Base-by-base conservation (phyloP, 2,888 invertebrate species). In the Oligia strigilis region DNA sequence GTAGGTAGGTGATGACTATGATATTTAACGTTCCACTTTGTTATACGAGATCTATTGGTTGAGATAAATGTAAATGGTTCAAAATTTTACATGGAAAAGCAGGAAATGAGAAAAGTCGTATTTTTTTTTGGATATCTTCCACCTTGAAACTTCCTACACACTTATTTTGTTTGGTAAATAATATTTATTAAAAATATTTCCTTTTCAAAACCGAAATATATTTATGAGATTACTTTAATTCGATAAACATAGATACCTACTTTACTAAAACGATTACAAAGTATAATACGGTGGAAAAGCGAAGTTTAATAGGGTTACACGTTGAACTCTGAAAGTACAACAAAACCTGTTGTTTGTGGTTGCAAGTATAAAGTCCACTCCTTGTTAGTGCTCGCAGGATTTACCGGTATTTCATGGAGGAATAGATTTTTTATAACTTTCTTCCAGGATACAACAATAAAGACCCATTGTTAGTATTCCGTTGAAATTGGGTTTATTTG, bases 21-120 rank as follows among this genome's bases (percentile, higher is more conserved):
- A 83, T 89, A 87, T 87, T 83, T 84, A 83, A 82, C 75, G 72
- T 89, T 75, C 80, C 81, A 86, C 84, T 88, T 88, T 89, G 89
- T 84, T 87, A 83, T 79, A 70, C 66, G 77, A 83, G 69, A 77
- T 83, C 77, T 78, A 81, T 84, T 78, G 73, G 81, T 77, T 65
- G 29, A 69, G 40, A 78, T 72, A 55, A 83, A 76, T 79, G 80
- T 72, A 19, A 78, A 69, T 69, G 13, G 2, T 9, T 58, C 1
- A 11, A 67, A 72, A 72, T 62, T 67, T 43, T 19, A 58, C 46
- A 0, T n/a, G n/a, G 43, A 14, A 19, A 36, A 46, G 8, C 17
- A 19, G 14, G 14, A 75, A 67, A 58, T 40, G 17, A 5, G 14
- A 40, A 49, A 55, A 17, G 8, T 46, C 13, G 36, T 49, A n/a